These are phyloP conservation scores for Scolanthus callimorphus DNA, from an alignment of 92 coral and sea anemone species.

Conservation along the genomic window DNA sequence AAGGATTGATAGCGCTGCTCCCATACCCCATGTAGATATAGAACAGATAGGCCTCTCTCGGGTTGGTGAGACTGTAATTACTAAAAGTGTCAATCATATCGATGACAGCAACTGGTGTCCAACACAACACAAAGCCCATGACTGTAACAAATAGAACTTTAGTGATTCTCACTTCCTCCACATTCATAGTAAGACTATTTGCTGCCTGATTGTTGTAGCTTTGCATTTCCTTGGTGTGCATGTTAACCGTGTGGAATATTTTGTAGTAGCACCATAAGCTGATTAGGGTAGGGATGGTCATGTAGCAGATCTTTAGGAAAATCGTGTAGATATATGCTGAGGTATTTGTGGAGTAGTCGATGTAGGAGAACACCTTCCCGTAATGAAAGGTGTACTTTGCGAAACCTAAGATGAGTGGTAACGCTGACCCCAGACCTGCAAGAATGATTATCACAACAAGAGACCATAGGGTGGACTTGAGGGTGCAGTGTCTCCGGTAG, in stretches of 20 bases:
- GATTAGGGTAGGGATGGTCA: conserved; percentile 29
- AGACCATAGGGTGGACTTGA: conserved; percentile 1
- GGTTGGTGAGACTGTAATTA: conserved; percentile 11
- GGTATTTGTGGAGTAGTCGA: conserved; percentile 7
- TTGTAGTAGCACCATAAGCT: conserved; percentile 27
- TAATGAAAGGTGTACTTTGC: conserved; percentile 26
- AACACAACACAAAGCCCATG: conserved; percentile 36
- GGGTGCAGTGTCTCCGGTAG: conserved; percentile 15
- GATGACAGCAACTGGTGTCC: conserved; percentile 49
- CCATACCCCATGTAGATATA: conserved; percentile 43
- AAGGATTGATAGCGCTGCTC: conserved; percentile 42
- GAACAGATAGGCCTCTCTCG: conserved; percentile 26
- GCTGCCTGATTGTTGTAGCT: neutral
- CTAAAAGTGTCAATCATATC: conserved; percentile 34
- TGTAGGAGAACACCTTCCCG: conserved; percentile 38
- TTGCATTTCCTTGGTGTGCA: conserved; percentile 11
- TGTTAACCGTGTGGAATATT: conserved; percentile 13
- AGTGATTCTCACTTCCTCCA: conserved; percentile 31
- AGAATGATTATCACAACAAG: conserved; percentile 6
- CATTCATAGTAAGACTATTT: conserved; percentile 14
- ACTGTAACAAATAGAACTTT: conserved; percentile 38
- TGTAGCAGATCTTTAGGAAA: conserved; percentile 24
- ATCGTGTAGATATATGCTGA: conserved; percentile 25
- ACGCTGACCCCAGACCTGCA: conserved; percentile 15
- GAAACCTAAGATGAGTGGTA: conserved; percentile 11